Evolutionary conservation across 2,888 invertebrate genomes (phyloP).

Genomic region (Exephanes ischioxanthus): DNA sequence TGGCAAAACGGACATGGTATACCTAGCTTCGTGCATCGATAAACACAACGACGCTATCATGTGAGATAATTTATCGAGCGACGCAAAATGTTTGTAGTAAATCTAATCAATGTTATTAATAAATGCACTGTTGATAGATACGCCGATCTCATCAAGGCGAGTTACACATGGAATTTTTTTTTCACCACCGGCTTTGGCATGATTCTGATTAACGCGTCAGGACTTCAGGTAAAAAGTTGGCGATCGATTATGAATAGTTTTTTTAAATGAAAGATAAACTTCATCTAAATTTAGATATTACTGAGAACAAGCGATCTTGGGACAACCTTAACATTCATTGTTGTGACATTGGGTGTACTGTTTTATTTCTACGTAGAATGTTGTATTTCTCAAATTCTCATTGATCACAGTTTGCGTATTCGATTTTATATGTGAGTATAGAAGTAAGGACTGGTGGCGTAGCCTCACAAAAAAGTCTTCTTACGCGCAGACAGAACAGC

Average conservation of each 20-base stretch:
- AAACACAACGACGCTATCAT: no score
- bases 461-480: not conserved
- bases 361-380: not conserved
- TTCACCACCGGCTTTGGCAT: not conserved
- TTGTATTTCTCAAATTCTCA: not conserved
- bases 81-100: not conserved
- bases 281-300: no score
- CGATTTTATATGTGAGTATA: no score
- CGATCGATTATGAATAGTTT: not conserved
- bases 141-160: not conserved
- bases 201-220: not conserved
- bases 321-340: no score
- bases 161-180: not conserved
- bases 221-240: not conserved
- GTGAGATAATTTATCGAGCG: no score
- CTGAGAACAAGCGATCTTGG: not conserved
- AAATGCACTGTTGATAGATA: not conserved
- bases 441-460: not conserved
- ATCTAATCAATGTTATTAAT: not conserved
- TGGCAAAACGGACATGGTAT: no score
- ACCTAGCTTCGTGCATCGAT: no score
- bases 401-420: no score
- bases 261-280: not conserved
- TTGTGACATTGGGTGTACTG: not conserved
- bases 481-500: not conserved